Conservation (phyloP, 2,888 invertebrate genomes). For the Polietes domitor region DNA sequence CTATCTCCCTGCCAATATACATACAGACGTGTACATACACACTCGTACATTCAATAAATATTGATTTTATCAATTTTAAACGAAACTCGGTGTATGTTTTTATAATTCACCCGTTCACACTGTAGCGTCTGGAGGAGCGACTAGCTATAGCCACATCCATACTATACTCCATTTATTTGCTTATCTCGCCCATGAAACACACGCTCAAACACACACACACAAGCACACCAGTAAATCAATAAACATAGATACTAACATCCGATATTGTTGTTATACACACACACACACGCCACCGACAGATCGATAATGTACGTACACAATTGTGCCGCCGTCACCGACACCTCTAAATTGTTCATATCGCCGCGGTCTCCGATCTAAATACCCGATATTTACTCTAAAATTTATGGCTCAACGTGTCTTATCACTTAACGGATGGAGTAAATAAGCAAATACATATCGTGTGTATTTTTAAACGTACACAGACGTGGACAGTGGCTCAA, state of each 20-base stretch:
- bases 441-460: background rate
- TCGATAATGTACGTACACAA: background rate
- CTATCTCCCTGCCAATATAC: background rate
- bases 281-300: background rate
- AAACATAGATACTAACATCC: background rate
- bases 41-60: background rate
- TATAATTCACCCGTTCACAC: background rate
- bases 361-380: background rate
- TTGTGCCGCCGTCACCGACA: background rate
- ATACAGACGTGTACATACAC: background rate
- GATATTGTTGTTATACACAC: background rate
- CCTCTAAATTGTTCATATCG: background rate
- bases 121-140: background rate
- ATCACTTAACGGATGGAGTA: conserved; percentile 26
- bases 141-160: background rate
- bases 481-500: background rate
- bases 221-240: background rate
- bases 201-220: background rate
- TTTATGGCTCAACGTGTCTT: conserved; percentile 34
- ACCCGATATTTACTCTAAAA: conserved; percentile 18
- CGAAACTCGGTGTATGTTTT: background rate
- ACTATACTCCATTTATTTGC: background rate
- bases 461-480: background rate
- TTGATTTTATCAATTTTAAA: conserved; percentile 15
- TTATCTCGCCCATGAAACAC: background rate